These are phyloP conservation scores for Coranthus polyacanthus DNA, from an alignment of 2,797 vertebrate species.

Conservation along the genomic window DNA sequence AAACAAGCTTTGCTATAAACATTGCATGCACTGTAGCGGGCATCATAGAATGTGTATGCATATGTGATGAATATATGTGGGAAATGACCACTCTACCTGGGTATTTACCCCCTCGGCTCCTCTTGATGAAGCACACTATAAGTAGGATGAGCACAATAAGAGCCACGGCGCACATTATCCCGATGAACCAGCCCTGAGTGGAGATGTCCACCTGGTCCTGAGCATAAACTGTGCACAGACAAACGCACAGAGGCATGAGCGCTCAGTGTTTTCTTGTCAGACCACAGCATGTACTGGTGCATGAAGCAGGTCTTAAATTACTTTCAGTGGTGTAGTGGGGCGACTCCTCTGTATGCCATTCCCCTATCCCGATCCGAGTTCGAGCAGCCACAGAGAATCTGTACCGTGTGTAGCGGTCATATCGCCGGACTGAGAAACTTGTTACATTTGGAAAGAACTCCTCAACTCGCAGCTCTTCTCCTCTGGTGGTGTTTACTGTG, in stretches of 20 bases:
- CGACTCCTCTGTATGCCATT: constrained; percentile 89
- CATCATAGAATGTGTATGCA: no score
- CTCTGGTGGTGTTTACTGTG: constrained; percentile 92
- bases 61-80: not conserved
- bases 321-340: constrained; percentile 88
- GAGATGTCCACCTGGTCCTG: constrained; percentile 96
- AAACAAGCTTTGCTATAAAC: constrained; percentile 4
- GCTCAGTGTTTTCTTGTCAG: not conserved
- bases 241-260: constrained; percentile 15
- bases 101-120: constrained; percentile 96
- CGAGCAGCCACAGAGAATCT: constrained; percentile 90
- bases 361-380: constrained; percentile 90
- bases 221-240: constrained; percentile 86
- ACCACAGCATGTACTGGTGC: not conserved
- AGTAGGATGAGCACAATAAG: constrained; percentile 96
- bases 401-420: constrained; percentile 94
- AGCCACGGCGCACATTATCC: constrained; percentile 98
- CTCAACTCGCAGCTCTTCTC: constrained; percentile 84
- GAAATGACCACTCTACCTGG: constrained; percentile 84
- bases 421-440: constrained; percentile 90
- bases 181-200: constrained; percentile 99
- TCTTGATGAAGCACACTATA: constrained; percentile 98
- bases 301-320: constrained; percentile 35
- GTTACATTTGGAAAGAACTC: constrained; percentile 92
- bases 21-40: no score